Evolutionary conservation across 2,797 vertebrate genomes (phyloP), one percentile per base, ranked within the genome.

Genomic region (Premnoplex brunnescens): DNA sequence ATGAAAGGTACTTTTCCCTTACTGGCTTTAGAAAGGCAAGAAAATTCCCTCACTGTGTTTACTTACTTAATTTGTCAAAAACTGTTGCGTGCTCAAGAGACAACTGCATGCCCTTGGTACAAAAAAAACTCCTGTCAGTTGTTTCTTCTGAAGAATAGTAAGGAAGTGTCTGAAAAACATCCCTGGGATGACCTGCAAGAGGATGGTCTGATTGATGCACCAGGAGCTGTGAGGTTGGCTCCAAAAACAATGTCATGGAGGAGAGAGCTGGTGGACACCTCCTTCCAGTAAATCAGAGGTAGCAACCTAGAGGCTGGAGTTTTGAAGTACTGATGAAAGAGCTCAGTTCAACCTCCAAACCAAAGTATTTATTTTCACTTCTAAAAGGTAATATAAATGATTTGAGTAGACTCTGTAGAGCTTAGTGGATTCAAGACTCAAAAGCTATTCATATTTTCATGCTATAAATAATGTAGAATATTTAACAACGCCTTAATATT

Each of bases 401-500:
- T 89, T 66, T 23, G 48, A 78, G 43, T 51, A 94, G 68, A 55
- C 46, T 84, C 26, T 75, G 1, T 17, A 78, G 32, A 91, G 82
- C 73, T 88, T 62, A 79, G 62, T 67, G 85, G 76, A 94, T 92
- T 76, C 87, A 86, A 76, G 62, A 49, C 69, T 81, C 59, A 69
- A 46, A 89, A 91, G 37, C 44, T 95, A 60, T 93, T 90, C 41
- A 18, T 93, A 84, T 91, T 95, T 95, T 95, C 56, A 28, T 84
- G 27, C 37, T 86, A 94, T 95, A 94, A 96, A 96, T 95, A 91
- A 94, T 95, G 91, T 86, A 95, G 77, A 93, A 76, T 95, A 96
- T 93, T 92, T 96, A 96, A 94, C 85, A 95, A 32, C 4, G 34
- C 67, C 94, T 96, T 96, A 96, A 97, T 96, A 95, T 94, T 95